These are phyloP conservation scores for Salmo trutta DNA, from an alignment of 2,797 vertebrate genomes.

Conservation along the genomic window DNA sequence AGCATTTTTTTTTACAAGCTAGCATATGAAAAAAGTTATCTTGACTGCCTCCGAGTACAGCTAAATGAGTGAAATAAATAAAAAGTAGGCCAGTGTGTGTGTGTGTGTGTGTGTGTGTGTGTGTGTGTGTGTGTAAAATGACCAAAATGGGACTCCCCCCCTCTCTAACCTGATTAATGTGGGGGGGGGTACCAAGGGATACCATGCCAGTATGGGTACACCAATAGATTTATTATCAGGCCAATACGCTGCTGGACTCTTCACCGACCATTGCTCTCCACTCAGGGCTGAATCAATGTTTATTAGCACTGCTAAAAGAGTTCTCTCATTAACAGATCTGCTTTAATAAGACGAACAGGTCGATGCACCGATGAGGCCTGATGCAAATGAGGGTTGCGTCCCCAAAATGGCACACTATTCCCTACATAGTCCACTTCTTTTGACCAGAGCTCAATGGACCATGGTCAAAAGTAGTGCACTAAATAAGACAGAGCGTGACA, in stretches of 20 bases:
- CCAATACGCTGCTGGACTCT: not conserved
- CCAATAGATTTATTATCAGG: not conserved
- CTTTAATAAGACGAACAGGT: constrained; percentile 10
- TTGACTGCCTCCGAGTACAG: no score
- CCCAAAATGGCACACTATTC: no score
- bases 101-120: no score
- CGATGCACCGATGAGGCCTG: not conserved
- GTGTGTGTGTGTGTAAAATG: no score
- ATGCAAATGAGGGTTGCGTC: not conserved
- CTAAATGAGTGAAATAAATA: no score
- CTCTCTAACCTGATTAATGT: not conserved
- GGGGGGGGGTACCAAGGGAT: not conserved
- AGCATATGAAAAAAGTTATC: no score
- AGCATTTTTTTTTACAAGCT: no score
- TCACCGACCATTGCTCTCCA: not conserved
- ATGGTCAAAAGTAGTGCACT: no score
- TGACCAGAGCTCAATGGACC: no score
- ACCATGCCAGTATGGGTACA: not conserved
- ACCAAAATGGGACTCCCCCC: not conserved
- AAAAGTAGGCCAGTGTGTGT: no score
- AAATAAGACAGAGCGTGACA: no score
- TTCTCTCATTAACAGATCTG: constrained; percentile 2
- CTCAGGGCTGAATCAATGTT: constrained; percentile 9
- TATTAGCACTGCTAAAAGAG: constrained; percentile 5
- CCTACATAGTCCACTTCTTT: no score